phyloP scores from a whole-genome alignment of 2,888 invertebrate species.

The Carabus problematicus region DNA sequence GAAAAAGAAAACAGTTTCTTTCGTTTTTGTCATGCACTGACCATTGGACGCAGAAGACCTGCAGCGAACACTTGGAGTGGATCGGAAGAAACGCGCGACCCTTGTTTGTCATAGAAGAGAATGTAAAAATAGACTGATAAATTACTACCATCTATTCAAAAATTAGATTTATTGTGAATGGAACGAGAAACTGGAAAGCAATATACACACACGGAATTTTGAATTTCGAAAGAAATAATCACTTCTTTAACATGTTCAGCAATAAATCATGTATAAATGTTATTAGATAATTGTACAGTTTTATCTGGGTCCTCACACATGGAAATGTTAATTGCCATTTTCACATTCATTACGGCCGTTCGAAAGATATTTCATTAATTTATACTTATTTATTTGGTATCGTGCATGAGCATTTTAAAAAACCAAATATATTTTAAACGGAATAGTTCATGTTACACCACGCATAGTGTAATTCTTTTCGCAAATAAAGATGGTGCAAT shows the following conservation, averaged over 20 bases:
- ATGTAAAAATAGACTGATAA: constrained; percentile 38
- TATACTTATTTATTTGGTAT: too few relatives aligned
- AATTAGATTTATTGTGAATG: background rate
- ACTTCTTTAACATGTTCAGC: background rate
- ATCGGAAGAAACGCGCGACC: constrained; percentile 24
- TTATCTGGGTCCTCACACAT: background rate
- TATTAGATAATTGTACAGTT: background rate
- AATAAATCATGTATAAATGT: background rate
- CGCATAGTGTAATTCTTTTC: too few relatives aligned
- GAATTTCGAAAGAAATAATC: constrained; percentile 8
- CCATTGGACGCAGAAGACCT: constrained; percentile 14
- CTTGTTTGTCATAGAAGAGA: constrained; percentile 10
- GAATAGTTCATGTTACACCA: too few relatives aligned
- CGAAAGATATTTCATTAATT: too few relatives aligned
- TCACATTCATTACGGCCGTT: too few relatives aligned
- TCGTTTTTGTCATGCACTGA: constrained; percentile 21
- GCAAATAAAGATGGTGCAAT: too few relatives aligned
- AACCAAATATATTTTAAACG: too few relatives aligned
- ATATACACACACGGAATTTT: background rate
- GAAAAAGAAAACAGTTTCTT: constrained; percentile 32
- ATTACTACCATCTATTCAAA: constrained; percentile 23
- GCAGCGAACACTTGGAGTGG: constrained; percentile 7
- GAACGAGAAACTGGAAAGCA: background rate
- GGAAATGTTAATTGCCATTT: background rate
- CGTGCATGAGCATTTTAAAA: too few relatives aligned